Evolutionary conservation across 2,888 invertebrate species (phyloP), one percentile per base, ranked within the genome.

Genomic region (Petrolisthes cinctipes): DNA sequence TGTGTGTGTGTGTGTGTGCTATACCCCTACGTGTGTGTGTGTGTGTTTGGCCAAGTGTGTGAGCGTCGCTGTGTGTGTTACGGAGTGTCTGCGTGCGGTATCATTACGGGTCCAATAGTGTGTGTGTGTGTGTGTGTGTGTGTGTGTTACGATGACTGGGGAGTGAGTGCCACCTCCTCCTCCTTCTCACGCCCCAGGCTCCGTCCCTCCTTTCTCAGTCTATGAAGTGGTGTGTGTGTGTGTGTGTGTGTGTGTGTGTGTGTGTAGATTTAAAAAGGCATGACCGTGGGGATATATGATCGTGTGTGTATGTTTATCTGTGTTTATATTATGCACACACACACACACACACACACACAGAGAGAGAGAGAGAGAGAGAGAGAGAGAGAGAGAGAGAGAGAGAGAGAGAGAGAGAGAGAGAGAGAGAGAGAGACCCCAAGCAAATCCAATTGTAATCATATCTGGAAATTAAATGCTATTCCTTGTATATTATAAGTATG

Each of bases 361-460:
- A 37, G 51, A 76, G 37, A 76, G 23, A 76, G 23, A 51, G 76
- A 76, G 76, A 76, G 80, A 80, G 56, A 56, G 56, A 56, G 56
- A 80, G 57, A 80, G 80, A 80, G 57, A 56, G 57, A 56, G 80
- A 80, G 80, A 57, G 57, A 80, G 56, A 80, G 57, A 80, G 11
- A 80, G 54, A 80, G 20, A 54, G 56, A 56, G 56, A 56, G 80
- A 54, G 57, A 80, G 57, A 80, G 80, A 56, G 80, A 54, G 56
- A 57, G 56, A 56, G 57, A 80, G 57, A 80, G 37, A 53, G 53
- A 78, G 51, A 78, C 7, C 11, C 0, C 17, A 37, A 23, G 53
- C 51, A 14, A 14, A 5, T 54, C 79, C n/a, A 75, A 3, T 11
- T 66, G 14, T 11, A 14, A n/a, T n/a, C 20, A 61, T 14, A 61